These are phyloP conservation scores for Panagrolaimus sp. DNA, from an alignment of 1,140 invertebrate genomes.

Conservation along the genomic window DNA sequence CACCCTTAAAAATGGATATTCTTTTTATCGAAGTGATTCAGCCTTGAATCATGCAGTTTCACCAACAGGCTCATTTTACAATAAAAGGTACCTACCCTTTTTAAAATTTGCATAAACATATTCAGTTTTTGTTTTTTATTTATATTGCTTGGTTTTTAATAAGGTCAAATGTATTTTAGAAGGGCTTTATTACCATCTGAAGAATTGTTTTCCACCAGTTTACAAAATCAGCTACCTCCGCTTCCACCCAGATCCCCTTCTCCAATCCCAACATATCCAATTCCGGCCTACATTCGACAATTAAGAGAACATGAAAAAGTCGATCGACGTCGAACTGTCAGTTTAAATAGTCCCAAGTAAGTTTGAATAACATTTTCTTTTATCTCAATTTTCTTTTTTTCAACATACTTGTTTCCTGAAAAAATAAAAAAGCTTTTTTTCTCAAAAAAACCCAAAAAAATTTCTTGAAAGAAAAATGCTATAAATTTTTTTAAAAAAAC, in stretches of 20 bases:
- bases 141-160: too few relatives aligned
- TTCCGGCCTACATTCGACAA: conserved; percentile 12
- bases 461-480: too few relatives aligned
- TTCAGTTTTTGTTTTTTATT: background rate
- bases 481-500: too few relatives aligned
- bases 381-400: background rate
- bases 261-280: background rate
- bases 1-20: background rate
- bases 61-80: background rate
- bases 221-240: background rate
- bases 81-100: too few relatives aligned
- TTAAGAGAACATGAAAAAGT: conserved; percentile 3
- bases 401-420: too few relatives aligned
- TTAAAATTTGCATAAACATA: background rate
- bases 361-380: background rate
- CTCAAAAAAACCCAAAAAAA: too few relatives aligned
- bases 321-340: background rate
- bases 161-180: background rate
- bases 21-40: conserved; percentile 14
- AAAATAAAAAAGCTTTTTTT: too few relatives aligned
- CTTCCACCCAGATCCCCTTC: background rate
- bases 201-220: too few relatives aligned
- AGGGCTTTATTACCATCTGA: background rate
- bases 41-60: background rate
- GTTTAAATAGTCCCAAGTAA: background rate